Percentiles rank a stretch among this genome's conserved stretches.
Conservation (phyloP, 2,797 vertebrate genomes). For the Lepus oiostolus region DNA sequence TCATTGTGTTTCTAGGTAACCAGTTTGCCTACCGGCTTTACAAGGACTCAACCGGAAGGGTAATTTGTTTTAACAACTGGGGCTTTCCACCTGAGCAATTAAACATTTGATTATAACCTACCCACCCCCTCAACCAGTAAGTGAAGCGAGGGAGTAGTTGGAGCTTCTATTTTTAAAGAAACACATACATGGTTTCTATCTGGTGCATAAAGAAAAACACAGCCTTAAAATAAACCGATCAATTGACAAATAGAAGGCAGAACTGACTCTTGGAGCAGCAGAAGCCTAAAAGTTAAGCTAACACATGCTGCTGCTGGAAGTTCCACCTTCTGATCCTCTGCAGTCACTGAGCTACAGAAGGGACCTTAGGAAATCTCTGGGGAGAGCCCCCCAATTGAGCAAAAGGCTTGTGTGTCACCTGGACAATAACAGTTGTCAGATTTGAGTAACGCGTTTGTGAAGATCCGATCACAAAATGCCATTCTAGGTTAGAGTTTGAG, state of each 20-base stretch:
- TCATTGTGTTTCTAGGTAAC: slow-evolving; percentile 71
- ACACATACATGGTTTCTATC: slow-evolving; percentile 2
- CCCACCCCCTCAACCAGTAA: neutral
- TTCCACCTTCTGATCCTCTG: neutral
- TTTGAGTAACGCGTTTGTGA: neutral
- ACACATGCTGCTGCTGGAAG: neutral
- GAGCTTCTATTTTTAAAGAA: slow-evolving; percentile 41
- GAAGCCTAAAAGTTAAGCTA: neutral
- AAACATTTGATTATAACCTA: slow-evolving; percentile 68
- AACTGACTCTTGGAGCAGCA: neutral
- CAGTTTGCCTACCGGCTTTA: slow-evolving; percentile 61
- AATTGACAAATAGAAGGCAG: slow-evolving; percentile 9
- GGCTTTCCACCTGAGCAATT: slow-evolving; percentile 64
- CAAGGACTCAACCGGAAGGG: neutral
- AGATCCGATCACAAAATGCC: neutral
- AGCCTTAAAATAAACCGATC: neutral
- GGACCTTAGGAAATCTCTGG: neutral
- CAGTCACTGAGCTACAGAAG: neutral
- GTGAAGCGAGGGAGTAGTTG: neutral
- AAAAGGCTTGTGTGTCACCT: neutral
- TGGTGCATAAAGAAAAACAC: slow-evolving; percentile 1
- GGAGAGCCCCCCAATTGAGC: neutral
- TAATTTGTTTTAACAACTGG: slow-evolving; percentile 65
- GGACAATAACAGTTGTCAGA: neutral
- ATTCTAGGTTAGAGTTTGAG: neutral